Conservation (phyloP, 2,113 vertebrate genomes). For the Pyrgilauda ruficollis region DNA sequence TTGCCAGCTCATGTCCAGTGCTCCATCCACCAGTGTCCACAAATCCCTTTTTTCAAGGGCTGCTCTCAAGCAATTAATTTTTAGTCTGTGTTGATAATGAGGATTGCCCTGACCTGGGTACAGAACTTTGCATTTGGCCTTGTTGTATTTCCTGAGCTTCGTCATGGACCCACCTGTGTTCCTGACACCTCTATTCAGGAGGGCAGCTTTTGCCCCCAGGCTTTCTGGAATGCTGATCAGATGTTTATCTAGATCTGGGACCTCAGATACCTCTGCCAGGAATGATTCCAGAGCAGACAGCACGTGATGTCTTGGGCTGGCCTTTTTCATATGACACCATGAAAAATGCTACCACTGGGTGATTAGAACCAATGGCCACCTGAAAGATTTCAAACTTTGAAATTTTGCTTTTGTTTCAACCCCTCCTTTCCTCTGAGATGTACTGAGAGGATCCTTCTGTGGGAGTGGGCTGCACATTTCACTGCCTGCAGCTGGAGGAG, state of each 20-base stretch:
- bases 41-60: not conserved
- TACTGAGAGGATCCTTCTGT: not conserved
- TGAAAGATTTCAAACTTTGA: not conserved
- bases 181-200: not conserved
- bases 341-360: not conserved
- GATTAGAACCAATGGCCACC: not conserved
- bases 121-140: not conserved
- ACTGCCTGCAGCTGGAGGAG: not conserved
- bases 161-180: not conserved
- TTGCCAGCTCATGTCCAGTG: not conserved
- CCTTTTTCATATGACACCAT: not conserved
- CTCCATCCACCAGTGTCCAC: not conserved
- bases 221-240: not conserved
- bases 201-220: not conserved
- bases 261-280: not conserved
- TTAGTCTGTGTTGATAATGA: not conserved
- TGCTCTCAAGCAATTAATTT: not conserved
- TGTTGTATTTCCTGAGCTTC: not conserved
- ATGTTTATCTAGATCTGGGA: not conserved
- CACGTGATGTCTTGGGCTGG: accelerated
- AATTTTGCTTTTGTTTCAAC: not conserved
- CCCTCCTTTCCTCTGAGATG: not conserved
- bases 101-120: not conserved
- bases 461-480: not conserved
- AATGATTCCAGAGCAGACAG: not conserved